A percentile compares a stretch with the other conserved stretches of the same genome.
These are phyloP conservation scores for Acinonyx jubatus DNA, from an alignment of 2,113 vertebrate genomes.

Conservation along the genomic window DNA sequence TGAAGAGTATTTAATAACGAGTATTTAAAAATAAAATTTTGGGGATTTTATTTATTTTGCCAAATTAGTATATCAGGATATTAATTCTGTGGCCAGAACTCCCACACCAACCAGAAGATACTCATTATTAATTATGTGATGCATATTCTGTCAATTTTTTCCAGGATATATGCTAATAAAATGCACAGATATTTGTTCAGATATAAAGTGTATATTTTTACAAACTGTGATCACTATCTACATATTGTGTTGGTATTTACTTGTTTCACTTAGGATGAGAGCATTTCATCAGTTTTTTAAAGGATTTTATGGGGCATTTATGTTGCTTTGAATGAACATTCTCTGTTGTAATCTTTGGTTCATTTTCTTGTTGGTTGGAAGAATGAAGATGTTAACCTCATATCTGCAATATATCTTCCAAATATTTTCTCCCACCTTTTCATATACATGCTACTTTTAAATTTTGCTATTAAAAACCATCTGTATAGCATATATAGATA, in stretches of 20 bases:
- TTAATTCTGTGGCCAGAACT: background rate
- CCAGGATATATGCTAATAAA: background rate
- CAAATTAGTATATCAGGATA: background rate
- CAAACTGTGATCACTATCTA: background rate
- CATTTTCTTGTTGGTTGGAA: slow-evolving; percentile 24
- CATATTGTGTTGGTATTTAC: background rate
- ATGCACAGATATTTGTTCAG: background rate
- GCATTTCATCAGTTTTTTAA: background rate
- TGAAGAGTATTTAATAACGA: background rate
- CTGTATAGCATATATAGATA: background rate
- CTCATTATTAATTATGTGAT: background rate
- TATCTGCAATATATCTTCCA: background rate
- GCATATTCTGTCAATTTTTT: background rate
- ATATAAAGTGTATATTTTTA: background rate
- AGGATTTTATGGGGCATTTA: background rate
- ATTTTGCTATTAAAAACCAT: background rate
- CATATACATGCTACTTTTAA: background rate
- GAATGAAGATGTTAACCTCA: background rate
- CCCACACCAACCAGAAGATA: background rate
- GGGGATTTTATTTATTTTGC: background rate
- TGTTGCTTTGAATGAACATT: background rate
- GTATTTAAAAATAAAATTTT: background rate
- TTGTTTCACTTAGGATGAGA: background rate
- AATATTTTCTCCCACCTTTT: background rate
- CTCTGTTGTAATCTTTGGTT: background rate